phyloP scores from a whole-genome alignment of 2,888 invertebrate species.

The Ichneumon xanthorius region DNA sequence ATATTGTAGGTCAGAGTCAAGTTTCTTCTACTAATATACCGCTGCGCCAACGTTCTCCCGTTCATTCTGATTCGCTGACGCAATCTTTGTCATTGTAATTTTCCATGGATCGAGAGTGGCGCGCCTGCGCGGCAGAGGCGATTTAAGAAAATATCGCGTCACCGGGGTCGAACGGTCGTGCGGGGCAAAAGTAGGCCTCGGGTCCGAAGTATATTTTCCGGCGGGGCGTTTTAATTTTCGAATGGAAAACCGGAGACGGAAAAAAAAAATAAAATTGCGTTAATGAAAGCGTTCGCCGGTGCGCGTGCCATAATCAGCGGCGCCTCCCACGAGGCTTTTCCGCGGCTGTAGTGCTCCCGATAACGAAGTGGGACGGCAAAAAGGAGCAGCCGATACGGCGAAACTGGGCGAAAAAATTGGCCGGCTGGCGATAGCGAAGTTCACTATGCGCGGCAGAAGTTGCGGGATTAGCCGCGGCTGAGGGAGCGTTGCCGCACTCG shows the following conservation, averaged over 20 bases:
- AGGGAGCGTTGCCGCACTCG: not conserved
- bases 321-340: slow-evolving; percentile 16
- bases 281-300: no score
- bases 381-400: slow-evolving; percentile 80
- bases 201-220: not conserved
- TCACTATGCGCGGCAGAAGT: slow-evolving; percentile 51
- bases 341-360: slow-evolving; percentile 47
- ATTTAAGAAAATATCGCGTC: not conserved
- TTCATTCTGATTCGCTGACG: slow-evolving; percentile 62
- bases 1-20: slow-evolving; percentile 78
- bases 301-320: slow-evolving; percentile 20
- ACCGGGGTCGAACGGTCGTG: not conserved
- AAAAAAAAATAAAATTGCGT: no score
- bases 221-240: no score
- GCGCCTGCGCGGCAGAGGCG: not conserved
- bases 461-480: slow-evolving; percentile 38
- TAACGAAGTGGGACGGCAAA: slow-evolving; percentile 82
- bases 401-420: slow-evolving; percentile 83
- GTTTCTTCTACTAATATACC: slow-evolving; percentile 73
- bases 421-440: slow-evolving; percentile 77
- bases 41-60: slow-evolving; percentile 56
- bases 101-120: slow-evolving; percentile 56
- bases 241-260: no score
- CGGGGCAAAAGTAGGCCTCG: not conserved
- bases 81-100: slow-evolving; percentile 65